These are phyloP conservation scores for Dipodomys merriami DNA, from an alignment of 2,113 vertebrate genomes.

Conservation along the genomic window DNA sequence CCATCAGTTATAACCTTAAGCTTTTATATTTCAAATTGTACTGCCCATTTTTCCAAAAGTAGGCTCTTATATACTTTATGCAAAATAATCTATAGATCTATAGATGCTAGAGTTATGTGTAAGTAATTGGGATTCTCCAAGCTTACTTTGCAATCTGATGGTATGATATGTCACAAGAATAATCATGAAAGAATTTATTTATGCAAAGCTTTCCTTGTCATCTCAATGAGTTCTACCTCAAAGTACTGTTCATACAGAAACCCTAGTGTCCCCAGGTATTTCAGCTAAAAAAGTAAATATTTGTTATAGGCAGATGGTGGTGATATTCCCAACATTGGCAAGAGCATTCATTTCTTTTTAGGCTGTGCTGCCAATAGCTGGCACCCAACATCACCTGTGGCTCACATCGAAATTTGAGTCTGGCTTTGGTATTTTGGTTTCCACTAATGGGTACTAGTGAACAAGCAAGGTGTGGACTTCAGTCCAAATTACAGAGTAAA, in stretches of 20 bases:
- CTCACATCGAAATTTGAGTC: constrained; percentile 65
- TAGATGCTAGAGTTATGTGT: background rate
- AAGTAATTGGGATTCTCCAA: constrained; percentile 47
- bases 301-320: constrained; percentile 68
- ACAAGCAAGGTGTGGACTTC: constrained; percentile 38
- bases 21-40: background rate
- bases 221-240: constrained; percentile 66
- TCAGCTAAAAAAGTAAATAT: constrained; percentile 73
- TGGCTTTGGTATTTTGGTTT: constrained; percentile 67
- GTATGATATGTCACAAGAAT: constrained; percentile 25
- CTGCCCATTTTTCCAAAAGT: background rate
- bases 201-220: constrained; percentile 50
- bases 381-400: constrained; percentile 66
- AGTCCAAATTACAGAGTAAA: constrained; percentile 15
- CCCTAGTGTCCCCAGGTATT: constrained; percentile 52
- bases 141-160: constrained; percentile 53
- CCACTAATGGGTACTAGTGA: constrained; percentile 24
- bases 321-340: constrained; percentile 52
- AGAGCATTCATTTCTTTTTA: constrained; percentile 64
- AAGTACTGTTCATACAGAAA: constrained; percentile 68
- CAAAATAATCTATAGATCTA: background rate
- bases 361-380: constrained; percentile 73
- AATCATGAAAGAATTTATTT: constrained; percentile 45
- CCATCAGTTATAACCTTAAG: background rate
- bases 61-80: constrained; percentile 9